phyloP scores from a whole-genome alignment of 1,140 invertebrate species.

The Amyelois transitella region DNA sequence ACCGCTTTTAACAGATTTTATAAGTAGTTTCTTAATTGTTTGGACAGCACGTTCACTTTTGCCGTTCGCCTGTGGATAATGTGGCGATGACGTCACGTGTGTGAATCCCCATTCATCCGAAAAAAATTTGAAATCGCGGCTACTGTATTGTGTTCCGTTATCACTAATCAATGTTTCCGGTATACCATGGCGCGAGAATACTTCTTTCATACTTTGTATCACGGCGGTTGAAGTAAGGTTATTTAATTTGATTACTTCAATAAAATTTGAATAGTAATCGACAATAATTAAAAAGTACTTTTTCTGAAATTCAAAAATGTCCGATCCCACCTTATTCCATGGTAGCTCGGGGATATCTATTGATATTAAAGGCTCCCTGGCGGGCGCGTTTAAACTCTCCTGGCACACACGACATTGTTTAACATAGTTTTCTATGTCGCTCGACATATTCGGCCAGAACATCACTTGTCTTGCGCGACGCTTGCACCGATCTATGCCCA shows the following conservation, averaged over 20 bases:
- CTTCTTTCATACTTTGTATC: neutral
- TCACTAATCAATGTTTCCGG: too few species aligned
- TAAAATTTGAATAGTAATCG: neutral
- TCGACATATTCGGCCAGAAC: too few species aligned
- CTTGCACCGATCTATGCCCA: too few species aligned
- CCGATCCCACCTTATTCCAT: too few species aligned
- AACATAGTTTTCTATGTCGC: neutral
- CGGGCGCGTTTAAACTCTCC: neutral
- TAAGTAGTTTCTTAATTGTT: constrained; percentile 18
- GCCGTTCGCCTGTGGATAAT: constrained; percentile 19
- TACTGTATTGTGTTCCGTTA: constrained; percentile 4
- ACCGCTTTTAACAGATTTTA: neutral
- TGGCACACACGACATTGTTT: neutral
- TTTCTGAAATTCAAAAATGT: too few species aligned
- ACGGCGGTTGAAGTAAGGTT: neutral
- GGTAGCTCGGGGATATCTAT: too few species aligned
- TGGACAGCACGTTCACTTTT: constrained; percentile 15
- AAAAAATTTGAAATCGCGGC: constrained; percentile 2
- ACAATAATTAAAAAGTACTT: neutral
- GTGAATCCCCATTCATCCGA: constrained; percentile 6
- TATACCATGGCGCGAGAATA: constrained; percentile 1
- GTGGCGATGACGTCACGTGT: constrained; percentile 11
- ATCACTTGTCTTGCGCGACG: too few species aligned
- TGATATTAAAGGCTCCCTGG: neutral
- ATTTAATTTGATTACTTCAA: neutral